Base-by-base conservation (phyloP, 2,797 vertebrate genomes). In the Poecilia gillii region DNA sequence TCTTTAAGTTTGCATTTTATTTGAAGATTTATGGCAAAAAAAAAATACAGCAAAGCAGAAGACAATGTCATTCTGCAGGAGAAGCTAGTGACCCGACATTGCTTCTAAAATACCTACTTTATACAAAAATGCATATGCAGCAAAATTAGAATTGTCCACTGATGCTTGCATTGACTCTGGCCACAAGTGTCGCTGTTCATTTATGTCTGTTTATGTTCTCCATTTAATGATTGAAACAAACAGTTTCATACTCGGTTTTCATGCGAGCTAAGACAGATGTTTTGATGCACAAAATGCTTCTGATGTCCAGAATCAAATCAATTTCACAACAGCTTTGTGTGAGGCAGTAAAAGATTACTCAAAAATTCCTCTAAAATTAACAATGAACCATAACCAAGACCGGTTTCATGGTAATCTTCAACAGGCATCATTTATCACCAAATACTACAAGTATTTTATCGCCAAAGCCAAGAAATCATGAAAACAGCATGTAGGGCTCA, bases 351-450 rank as follows among this genome's bases (percentile, higher is more conserved):
- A 74, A 81, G 88, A 93, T 90, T 87, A 72, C 88, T 91, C 89
- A 72, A 46, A 72, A 45, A 16, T n/a, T 72, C 43, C 25, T 46
- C n/a, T 46, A 43, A 72, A 45, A 72, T 72, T 91, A 90, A 91
- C 89, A 85, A 91, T 85, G 79, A 87, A 88, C 90, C 86, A 87
- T 94, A 90, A 91, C 88, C 86, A 92, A 90, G 91, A 84, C 86
- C 86, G 77, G 87, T 91, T 92, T 91, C 82, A 90, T 91, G 87
- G 88, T 81, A 66, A 74, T 90, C 53, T 66, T 81, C 11, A 57
- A 74, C 87, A 80, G 82, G 75, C 36, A 57, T 88, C 79, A 91
- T 92, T 90, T 85, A 85, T 91, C 90, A 90, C 80, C 7, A 25
- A 75, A 85, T 86, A 88, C 87, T 28, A 87, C 77, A 90, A 82